Base-by-base conservation (phyloP, 2,888 invertebrate species). In the Athetis lepigone region DNA sequence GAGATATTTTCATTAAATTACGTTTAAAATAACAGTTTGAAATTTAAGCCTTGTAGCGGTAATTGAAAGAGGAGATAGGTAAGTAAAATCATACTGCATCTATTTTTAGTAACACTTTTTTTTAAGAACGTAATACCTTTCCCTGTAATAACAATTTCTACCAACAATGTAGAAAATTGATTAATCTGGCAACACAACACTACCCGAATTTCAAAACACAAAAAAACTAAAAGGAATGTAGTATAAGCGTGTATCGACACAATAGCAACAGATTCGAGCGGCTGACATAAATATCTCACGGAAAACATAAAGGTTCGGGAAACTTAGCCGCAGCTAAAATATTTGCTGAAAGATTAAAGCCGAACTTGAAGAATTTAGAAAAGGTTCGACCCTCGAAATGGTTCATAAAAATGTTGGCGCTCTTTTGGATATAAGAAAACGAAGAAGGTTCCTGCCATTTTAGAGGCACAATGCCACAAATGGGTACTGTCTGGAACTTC, bases 271-370 rank as follows among this genome's bases (percentile, higher is more conserved):
- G 50, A 61, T 67, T 67, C 59, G 61, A 62, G 51, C 47, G 62
- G 33, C 73, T 79, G 77, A 78, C 81, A 81, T 85, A 85, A 87
- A 86, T 86, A 86, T 80, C 73, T 76, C 74, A 62, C 57, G 42
- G 58, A 64, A 70, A 74, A 80, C 74, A 84, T 84, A 87, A 89
- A 87, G 84, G 86, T 85, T 85, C 83, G 83, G 80, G 66, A 82
- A 90, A 89, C 83, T 90, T 80, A 71, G 83, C 85, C 85, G 78
- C 86, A 81, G 85, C 88, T 65, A 50, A 71, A 91, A 89, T 91
- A 90, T 87, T 90, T 90, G 79, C 83, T 85, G 85, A 85, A 90
- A 91, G 90, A 91, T 91, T 90, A 91, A 86, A 83, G 88, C 83
- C 80, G 81, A 88, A 89, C 81, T 90, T 86, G 85, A 89, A 87